Percentiles rank a stretch among this genome's conserved stretches.
Evolutionary conservation across 1,140 invertebrate genomes (phyloP).

Genomic region (Bombus fervidus): DNA sequence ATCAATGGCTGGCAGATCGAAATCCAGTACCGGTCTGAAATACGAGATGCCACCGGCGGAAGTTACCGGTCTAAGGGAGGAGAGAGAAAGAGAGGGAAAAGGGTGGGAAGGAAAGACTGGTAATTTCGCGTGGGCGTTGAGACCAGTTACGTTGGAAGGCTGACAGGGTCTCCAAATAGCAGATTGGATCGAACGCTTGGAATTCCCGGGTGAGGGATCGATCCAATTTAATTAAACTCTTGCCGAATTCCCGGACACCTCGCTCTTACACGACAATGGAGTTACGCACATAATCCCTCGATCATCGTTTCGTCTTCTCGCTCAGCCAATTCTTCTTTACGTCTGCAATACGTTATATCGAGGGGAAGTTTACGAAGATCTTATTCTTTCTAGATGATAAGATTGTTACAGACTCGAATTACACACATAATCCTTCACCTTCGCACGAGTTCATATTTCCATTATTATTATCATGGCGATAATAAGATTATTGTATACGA

Average conservation of each 20-base stretch:
- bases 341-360: not conserved
- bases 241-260: slow-evolving; percentile 10
- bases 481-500: too few species aligned
- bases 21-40: slow-evolving; percentile 57
- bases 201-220: slow-evolving; percentile 20
- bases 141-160: slow-evolving; percentile 59
- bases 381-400: too few species aligned
- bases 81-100: not conserved
- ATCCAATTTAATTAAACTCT: slow-evolving; percentile 43
- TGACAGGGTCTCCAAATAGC: slow-evolving; percentile 34
- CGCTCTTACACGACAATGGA: not conserved
- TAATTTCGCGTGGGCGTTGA: slow-evolving; percentile 58
- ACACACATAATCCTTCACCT: too few species aligned
- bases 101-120: slow-evolving; percentile 20
- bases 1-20: slow-evolving; percentile 48
- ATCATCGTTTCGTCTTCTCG: not conserved
- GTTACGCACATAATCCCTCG: not conserved
- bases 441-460: too few species aligned
- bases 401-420: too few species aligned
- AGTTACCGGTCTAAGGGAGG: slow-evolving; percentile 25
- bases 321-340: not conserved
- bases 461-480: too few species aligned
- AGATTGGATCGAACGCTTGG: slow-evolving; percentile 11
- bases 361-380: not conserved
- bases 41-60: slow-evolving; percentile 53